These are phyloP conservation scores for Alosa alosa DNA, from an alignment of 2,113 vertebrate species.

Conservation along the genomic window DNA sequence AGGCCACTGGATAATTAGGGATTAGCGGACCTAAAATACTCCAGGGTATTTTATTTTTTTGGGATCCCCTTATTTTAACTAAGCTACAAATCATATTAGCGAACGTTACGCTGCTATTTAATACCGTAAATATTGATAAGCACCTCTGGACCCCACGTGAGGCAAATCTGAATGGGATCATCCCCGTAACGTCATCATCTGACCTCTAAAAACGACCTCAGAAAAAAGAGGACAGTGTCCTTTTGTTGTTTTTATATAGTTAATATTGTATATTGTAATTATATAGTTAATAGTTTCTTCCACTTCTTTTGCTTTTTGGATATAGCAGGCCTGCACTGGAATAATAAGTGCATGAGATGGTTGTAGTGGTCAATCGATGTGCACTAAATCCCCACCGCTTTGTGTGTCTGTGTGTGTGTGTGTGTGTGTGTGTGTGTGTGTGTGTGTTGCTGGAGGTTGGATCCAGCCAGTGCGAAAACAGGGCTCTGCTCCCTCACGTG, in stretches of 20 bases:
- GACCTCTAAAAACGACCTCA: not conserved
- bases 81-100: conserved; percentile 2
- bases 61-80: not conserved
- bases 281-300: not conserved
- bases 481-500: not conserved
- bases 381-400: not conserved
- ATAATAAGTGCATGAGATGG: not conserved
- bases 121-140: not conserved
- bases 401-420: not conserved
- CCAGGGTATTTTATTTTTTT: not conserved
- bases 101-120: not conserved
- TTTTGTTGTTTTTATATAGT: too few species aligned
- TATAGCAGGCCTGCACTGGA: not conserved
- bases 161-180: not conserved
- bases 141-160: not conserved
- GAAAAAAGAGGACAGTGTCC: not conserved
- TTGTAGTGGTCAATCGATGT: not conserved
- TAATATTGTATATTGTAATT: too few species aligned
- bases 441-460: not conserved
- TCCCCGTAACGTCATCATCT: not conserved
- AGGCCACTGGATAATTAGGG: conserved; percentile 10
- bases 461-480: not conserved
- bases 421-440: not conserved
- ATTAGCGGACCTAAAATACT: conserved; percentile 6
- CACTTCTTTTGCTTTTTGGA: not conserved